A percentile compares a stretch with the other conserved stretches of the same genome.
phyloP scores from a whole-genome alignment of 2,888 invertebrate genomes.

The Hydropsyche betteni region DNA sequence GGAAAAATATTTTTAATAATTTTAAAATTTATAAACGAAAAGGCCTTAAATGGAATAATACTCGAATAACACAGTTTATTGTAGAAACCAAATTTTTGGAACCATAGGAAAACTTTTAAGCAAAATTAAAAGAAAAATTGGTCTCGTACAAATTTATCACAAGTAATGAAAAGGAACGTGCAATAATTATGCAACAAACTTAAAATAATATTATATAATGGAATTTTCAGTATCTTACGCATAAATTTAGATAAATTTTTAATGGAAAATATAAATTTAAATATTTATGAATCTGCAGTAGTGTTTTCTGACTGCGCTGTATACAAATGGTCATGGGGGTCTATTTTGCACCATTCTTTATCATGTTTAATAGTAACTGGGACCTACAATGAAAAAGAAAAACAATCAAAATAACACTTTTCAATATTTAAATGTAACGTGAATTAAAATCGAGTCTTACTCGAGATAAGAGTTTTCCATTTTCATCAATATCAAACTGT shows the following conservation, averaged over 20 bases:
- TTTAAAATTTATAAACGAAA: background rate
- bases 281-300: background rate
- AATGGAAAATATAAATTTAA: background rate
- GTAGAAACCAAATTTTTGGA: no score
- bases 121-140: no score
- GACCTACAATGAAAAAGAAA: slow-evolving; percentile 57
- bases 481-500: slow-evolving; percentile 62
- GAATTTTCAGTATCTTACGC: background rate
- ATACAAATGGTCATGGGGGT: slow-evolving; percentile 60
- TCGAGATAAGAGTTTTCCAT: slow-evolving; percentile 63
- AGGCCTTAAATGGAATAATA: no score
- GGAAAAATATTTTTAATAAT: background rate
- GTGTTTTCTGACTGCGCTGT: slow-evolving; percentile 1
- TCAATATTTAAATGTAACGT: slow-evolving; percentile 11
- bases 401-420: background rate
- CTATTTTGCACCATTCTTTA: slow-evolving; percentile 62
- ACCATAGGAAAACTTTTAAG: no score
- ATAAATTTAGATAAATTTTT: background rate
- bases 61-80: no score
- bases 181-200: background rate
- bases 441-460: slow-evolving; percentile 54
- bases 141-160: no score
- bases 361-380: slow-evolving; percentile 63
- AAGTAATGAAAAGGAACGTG: no score
- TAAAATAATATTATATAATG: slow-evolving; percentile 11